Evolutionary conservation across 1,140 invertebrate species (phyloP), one percentile per base, ranked within the genome.

Genomic region (Drosophila kohkoa): DNA sequence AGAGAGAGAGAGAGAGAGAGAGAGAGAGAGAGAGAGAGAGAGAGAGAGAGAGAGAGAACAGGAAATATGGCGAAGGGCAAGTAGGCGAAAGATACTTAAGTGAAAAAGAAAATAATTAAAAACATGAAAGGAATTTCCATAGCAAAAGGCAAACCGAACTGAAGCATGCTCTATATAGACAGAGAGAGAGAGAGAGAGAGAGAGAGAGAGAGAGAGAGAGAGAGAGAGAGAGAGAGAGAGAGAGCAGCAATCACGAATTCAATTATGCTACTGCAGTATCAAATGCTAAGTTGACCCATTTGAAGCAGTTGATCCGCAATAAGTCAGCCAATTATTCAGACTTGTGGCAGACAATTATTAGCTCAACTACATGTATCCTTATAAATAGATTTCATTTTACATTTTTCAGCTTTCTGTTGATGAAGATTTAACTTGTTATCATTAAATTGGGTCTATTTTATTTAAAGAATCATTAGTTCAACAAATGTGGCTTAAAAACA

Each of bases 91-190:
- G 66, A 45, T 69, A 63, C 85, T 87, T 82, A 88, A 82, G 69
- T 80, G 72, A 73, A 79, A 82, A 87, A 87, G 76, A 74, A 86
- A 87, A 87, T 87, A 88, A 82, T 87, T 88, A 87, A 88, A 87
- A 87, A 79, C 79, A 68, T 70, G 51, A 74, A 80, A 77, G 35
- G 45, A 49, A 55, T 49, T 64, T 20, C 45, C 59, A 49, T 10
- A 28, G 15, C 35, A 25, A 46, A 30, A 60, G 43, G 35, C 16
- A 20, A 76, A 48, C 41, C 80, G 72, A 80, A 80, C 8, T 62
- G 41, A 66, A 68, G 58, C 69, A 80, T 83, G 66, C 72, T 57
- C 81, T 49, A 32, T 16, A 8, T 32, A 32, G 6, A 32, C 30
- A 32, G 30, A 32, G 30, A 25, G 20, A 25, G 20, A 20, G 1